Evolutionary conservation across 92 coral and sea anemone species (phyloP).

Genomic region (Epizoanthus illoricatus): DNA sequence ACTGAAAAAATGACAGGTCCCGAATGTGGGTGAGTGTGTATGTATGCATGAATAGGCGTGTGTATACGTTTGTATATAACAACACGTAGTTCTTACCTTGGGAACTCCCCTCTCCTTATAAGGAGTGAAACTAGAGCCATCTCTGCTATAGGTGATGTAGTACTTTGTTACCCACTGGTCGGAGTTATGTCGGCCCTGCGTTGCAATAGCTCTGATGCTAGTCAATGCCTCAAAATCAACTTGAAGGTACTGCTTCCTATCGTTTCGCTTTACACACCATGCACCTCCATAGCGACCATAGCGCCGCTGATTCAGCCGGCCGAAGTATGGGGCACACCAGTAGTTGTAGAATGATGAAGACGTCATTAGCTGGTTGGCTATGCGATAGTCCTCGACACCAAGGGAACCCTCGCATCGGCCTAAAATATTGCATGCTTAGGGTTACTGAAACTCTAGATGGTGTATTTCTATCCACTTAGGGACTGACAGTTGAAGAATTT

Average conservation of each 20-base stretch:
- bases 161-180: constrained; percentile 83
- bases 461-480: no score
- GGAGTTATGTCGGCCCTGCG: constrained; percentile 71
- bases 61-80: not conserved
- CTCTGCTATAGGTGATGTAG: constrained; percentile 62
- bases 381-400: constrained; percentile 74
- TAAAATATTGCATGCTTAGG: not conserved
- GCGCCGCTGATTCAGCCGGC: constrained; percentile 71
- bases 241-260: constrained; percentile 68
- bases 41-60: not conserved
- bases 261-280: constrained; percentile 72
- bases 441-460: not conserved
- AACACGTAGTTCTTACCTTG: constrained; percentile 38
- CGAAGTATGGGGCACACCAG: constrained; percentile 78
- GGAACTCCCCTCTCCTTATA: constrained; percentile 61
- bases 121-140: constrained; percentile 55
- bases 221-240: constrained; percentile 66
- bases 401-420: constrained; percentile 55
- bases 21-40: not conserved
- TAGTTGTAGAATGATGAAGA: constrained; percentile 75
- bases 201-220: constrained; percentile 57
- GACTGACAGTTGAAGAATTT: no score
- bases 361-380: constrained; percentile 77
- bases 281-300: constrained; percentile 67
- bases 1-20: no score